Conservation (phyloP, 2,888 invertebrate genomes). For the Chesias legatella region DNA sequence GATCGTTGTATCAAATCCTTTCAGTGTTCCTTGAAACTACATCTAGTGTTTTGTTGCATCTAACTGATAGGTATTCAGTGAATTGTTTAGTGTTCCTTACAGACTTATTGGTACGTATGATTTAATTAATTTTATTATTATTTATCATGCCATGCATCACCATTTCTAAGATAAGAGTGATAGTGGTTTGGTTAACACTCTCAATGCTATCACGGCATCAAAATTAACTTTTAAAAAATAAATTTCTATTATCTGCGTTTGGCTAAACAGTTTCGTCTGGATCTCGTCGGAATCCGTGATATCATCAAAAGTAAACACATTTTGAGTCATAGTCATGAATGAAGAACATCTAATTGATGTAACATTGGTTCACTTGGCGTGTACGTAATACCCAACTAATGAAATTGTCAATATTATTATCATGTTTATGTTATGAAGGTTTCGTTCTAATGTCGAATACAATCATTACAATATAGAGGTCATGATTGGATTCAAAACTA, state of each 20-base stretch:
- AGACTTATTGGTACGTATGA: slow-evolving; percentile 37
- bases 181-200: slow-evolving; percentile 56
- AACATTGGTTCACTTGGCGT: slow-evolving; percentile 32
- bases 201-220: background rate
- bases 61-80: slow-evolving; percentile 34
- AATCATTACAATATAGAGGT: slow-evolving; percentile 26
- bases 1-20: slow-evolving; percentile 54
- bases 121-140: slow-evolving; percentile 31
- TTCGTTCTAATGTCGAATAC: slow-evolving; percentile 23
- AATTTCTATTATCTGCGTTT: background rate
- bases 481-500: slow-evolving; percentile 22
- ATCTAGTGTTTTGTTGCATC: slow-evolving; percentile 31
- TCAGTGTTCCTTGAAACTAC: slow-evolving; percentile 40
- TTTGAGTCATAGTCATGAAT: slow-evolving; percentile 42
- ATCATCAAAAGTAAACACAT: slow-evolving; percentile 37
- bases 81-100: slow-evolving; percentile 30
- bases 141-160: slow-evolving; percentile 39
- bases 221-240: slow-evolving; percentile 15
- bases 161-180: slow-evolving; percentile 56
- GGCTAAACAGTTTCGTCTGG: background rate
- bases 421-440: slow-evolving; percentile 33
- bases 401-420: slow-evolving; percentile 47
- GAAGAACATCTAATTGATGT: slow-evolving; percentile 37
- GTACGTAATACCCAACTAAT: slow-evolving; percentile 29
- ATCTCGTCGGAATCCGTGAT: slow-evolving; percentile 22